Base-by-base conservation (phyloP, 1,140 invertebrate species). In the Dinothrombium tinctorium region DNA sequence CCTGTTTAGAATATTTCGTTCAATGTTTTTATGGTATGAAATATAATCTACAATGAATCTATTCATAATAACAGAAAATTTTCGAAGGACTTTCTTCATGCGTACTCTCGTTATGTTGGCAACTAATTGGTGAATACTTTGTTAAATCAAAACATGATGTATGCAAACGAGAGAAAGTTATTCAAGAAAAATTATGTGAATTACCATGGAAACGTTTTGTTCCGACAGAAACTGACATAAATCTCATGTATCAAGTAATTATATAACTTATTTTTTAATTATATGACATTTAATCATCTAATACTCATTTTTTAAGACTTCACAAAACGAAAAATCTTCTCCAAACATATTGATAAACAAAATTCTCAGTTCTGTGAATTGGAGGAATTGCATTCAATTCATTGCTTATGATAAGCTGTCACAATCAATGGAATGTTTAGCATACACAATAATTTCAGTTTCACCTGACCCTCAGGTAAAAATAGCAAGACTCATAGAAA, bases 351-450 rank as follows among this genome's bases (percentile, higher is more conserved):
- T 36, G 12, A 36, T 36, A 7, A 12, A 12, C 4, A 19, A 36
- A 9, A 36, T 36, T 7, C 8, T 36, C 5, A n/a, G 33, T 9
- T n/a, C 17, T n/a, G 33, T 36, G 2, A 36, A 36, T 8, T 36
- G 33, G 33, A 36, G 23, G 20, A 12, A 19, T 12, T 19, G 17
- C n/a, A 22, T 21, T 22, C 33, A 36, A 36, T n/a, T 12, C 20
- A 36, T 36, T 21, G 4, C 33, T 15, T 36, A 21, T 21, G 33
- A 36, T 11, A 15, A 3, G 2, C 4, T 36, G 12, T 22, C 33
- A 7, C 33, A 36, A 36, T 21, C 33, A 7, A 36, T 36, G 33
- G 33, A 36, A 8, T 36, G 33, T 19, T n/a, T 36, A 5, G 33
- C 33, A 11, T 19, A 21, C 8, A 21, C 33, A 12, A 21, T 36